phyloP scores from a whole-genome alignment of 2,888 invertebrate species.

The Xylocampa areola region DNA sequence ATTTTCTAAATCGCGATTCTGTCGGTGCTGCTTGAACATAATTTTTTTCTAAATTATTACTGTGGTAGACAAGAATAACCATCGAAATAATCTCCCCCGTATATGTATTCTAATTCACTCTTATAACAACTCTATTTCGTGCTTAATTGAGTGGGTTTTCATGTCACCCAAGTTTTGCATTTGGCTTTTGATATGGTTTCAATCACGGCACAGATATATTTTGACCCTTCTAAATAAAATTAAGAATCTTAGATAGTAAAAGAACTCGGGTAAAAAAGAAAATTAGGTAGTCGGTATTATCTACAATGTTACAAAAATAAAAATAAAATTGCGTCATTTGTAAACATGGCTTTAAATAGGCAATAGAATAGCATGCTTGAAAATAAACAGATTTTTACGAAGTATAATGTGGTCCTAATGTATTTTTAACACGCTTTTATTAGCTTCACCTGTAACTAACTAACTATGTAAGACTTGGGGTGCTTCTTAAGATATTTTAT shows the following conservation, averaged over 20 bases:
- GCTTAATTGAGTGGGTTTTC: constrained; percentile 66
- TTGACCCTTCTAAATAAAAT: constrained; percentile 59
- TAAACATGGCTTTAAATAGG: too few species aligned
- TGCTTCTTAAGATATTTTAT: too few species aligned
- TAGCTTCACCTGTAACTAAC: too few species aligned
- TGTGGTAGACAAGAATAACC: constrained; percentile 7
- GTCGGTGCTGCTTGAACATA: constrained; percentile 7
- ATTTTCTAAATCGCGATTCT: constrained; percentile 1
- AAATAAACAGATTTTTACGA: too few species aligned
- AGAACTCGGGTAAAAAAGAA: constrained; percentile 34
- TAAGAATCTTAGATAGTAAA: constrained; percentile 26
- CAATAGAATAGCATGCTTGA: too few species aligned
- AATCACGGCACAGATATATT: constrained; percentile 56
- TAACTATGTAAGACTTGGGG: too few species aligned
- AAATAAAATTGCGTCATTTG: too few species aligned
- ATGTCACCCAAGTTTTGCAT: constrained; percentile 66
- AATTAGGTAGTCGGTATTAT: constrained; percentile 1
- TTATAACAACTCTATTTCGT: constrained; percentile 35
- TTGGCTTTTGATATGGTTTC: constrained; percentile 64
- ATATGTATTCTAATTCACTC: constrained; percentile 17
- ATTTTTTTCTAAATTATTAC: constrained; percentile 9
- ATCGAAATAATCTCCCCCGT: constrained; percentile 12
- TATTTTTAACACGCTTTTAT: too few species aligned
- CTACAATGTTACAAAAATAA: constrained; percentile 7
- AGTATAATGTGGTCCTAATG: too few species aligned